Evolutionary conservation across 2,888 invertebrate species (phyloP).

Genomic region (Allolobophora icterica): DNA sequence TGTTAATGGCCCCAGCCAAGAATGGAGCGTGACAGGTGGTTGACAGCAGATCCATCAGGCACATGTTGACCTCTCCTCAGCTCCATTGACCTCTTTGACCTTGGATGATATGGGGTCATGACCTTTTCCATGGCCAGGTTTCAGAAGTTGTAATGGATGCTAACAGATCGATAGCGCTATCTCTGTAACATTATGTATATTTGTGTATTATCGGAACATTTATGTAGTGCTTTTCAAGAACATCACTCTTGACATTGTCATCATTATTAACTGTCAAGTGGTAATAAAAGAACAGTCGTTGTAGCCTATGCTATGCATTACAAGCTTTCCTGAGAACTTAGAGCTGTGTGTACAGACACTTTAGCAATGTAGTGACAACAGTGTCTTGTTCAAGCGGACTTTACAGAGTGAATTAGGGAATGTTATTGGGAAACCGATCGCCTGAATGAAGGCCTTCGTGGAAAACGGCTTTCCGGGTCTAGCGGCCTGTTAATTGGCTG

Average conservation of each 20-base stretch:
- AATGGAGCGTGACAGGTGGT: background rate
- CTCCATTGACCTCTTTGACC: background rate
- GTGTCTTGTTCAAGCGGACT: background rate
- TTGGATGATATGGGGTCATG: background rate
- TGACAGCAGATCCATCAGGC: background rate
- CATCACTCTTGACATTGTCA: too few species aligned
- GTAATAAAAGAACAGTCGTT: background rate
- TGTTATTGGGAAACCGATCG: constrained; percentile 7
- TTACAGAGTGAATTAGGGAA: background rate
- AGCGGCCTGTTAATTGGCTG: background rate
- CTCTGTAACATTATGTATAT: background rate
- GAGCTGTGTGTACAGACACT: background rate
- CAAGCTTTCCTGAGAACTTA: background rate
- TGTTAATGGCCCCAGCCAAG: background rate
- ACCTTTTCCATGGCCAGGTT: background rate
- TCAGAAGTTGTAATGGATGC: background rate
- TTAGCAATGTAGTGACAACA: background rate
- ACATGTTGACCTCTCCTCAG: background rate
- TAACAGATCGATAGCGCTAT: background rate
- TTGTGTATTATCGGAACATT: background rate
- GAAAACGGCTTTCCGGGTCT: constrained; percentile 11
- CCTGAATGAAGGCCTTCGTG: background rate
- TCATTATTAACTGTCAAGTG: too few species aligned
- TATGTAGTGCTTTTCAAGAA: background rate
- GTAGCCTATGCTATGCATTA: background rate